Evolutionary conservation across 2,888 invertebrate species (phyloP).

Genomic region (Aporophyla nigra): DNA sequence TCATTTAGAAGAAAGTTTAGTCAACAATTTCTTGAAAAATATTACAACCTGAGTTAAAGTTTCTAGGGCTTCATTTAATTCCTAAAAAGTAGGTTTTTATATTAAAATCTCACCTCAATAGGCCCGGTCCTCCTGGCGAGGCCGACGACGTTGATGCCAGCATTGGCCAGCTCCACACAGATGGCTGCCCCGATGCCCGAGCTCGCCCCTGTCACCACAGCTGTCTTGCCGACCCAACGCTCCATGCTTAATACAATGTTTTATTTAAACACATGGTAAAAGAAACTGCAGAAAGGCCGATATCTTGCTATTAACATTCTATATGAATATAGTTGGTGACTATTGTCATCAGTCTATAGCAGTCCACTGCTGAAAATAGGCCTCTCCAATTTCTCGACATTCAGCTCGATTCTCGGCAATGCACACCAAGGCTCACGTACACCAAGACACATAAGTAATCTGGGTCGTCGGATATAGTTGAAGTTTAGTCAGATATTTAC

Average conservation of each 20-base stretch:
- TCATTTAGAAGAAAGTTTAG: background rate
- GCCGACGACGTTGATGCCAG: slow-evolving; percentile 78
- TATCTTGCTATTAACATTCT: background rate
- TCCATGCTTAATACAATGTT: slow-evolving; percentile 70
- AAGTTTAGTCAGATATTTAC: too few species aligned
- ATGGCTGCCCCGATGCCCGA: slow-evolving; percentile 84
- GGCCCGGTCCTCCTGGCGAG: slow-evolving; percentile 71
- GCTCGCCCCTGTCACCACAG: slow-evolving; percentile 87
- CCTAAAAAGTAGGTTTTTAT: background rate
- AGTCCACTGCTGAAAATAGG: too few species aligned
- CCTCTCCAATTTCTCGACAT: too few species aligned
- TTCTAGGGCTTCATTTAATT: background rate
- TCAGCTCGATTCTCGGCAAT: too few species aligned
- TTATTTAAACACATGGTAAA: background rate
- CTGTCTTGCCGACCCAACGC: slow-evolving; percentile 83
- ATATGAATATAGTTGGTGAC: background rate
- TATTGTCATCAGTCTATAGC: too few species aligned
- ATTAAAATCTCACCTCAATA: slow-evolving; percentile 68
- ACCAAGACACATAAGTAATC: too few species aligned
- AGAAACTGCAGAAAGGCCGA: background rate
- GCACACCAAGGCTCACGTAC: too few species aligned
- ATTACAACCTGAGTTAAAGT: background rate
- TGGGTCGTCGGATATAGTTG: too few species aligned
- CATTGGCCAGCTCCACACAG: slow-evolving; percentile 76
- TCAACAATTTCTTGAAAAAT: background rate